Conservation (phyloP, 2,113 vertebrate species). For the Amphilophus citrinellus region DNA sequence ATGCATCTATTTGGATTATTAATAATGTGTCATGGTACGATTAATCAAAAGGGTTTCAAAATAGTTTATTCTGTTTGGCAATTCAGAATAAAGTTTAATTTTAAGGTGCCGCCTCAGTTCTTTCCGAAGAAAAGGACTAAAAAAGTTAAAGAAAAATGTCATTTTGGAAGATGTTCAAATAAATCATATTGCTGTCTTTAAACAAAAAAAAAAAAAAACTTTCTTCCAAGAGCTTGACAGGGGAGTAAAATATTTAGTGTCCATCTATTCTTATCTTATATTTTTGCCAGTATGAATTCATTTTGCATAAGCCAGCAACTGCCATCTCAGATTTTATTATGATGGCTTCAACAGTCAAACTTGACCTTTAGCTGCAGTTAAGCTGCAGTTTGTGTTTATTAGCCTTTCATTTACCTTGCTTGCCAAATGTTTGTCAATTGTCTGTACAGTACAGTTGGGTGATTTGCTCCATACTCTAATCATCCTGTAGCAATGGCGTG, state of each 20-base stretch:
- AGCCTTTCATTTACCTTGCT: neutral
- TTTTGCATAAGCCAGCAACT: neutral
- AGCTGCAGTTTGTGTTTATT: constrained; percentile 16
- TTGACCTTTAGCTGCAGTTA: neutral
- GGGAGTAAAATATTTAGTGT: neutral
- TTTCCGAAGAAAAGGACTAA: neutral
- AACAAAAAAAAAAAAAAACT: too few species aligned
- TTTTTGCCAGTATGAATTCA: neutral
- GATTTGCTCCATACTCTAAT: too few species aligned
- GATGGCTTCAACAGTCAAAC: neutral
- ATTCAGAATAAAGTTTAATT: too few species aligned
- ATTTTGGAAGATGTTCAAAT: neutral
- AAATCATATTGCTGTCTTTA: neutral
- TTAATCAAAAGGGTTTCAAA: too few species aligned
- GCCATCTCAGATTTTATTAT: neutral
- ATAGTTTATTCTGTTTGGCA: too few species aligned
- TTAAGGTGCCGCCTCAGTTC: neutral
- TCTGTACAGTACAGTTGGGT: neutral
- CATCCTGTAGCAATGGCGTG: neutral
- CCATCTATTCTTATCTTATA: neutral
- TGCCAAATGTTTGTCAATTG: neutral
- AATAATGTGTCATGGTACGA: too few species aligned
- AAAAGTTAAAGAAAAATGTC: neutral
- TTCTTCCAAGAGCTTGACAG: neutral
- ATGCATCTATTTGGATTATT: neutral